Evolutionary conservation across 1,140 invertebrate genomes (phyloP).

Genomic region (Ruditapes philippinarum): DNA sequence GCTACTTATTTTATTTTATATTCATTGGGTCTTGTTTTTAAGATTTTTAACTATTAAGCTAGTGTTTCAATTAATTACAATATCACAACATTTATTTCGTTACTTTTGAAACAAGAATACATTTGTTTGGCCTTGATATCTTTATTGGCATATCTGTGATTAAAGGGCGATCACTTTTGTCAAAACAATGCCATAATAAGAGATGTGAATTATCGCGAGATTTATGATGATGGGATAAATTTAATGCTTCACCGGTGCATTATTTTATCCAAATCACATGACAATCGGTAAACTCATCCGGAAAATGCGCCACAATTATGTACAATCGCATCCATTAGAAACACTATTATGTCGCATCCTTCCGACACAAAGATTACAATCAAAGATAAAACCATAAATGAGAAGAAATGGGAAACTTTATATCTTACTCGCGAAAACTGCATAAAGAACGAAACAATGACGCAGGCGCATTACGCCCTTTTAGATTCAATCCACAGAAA

Average conservation of each 20-base stretch:
- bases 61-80: too few relatives aligned
- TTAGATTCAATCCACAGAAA: slow-evolving; percentile 6
- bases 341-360: slow-evolving; percentile 1
- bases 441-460: background rate
- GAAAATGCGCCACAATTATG: slow-evolving; percentile 3
- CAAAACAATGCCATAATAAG: background rate
- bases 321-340: slow-evolving; percentile 19
- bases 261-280: background rate
- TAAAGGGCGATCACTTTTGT: background rate
- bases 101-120: too few relatives aligned
- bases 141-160: too few relatives aligned
- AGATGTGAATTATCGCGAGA: background rate
- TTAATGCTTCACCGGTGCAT: background rate
- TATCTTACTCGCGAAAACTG: background rate
- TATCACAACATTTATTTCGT: too few relatives aligned
- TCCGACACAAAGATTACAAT: background rate
- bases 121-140: too few relatives aligned
- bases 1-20: too few relatives aligned
- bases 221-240: slow-evolving; percentile 29
- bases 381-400: slow-evolving; percentile 2
- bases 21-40: too few relatives aligned
- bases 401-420: background rate
- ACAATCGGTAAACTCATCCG: background rate
- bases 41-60: too few relatives aligned
- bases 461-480: background rate